phyloP scores from a whole-genome alignment of 2,113 vertebrate genomes.

The Mirounga angustirostris region DNA sequence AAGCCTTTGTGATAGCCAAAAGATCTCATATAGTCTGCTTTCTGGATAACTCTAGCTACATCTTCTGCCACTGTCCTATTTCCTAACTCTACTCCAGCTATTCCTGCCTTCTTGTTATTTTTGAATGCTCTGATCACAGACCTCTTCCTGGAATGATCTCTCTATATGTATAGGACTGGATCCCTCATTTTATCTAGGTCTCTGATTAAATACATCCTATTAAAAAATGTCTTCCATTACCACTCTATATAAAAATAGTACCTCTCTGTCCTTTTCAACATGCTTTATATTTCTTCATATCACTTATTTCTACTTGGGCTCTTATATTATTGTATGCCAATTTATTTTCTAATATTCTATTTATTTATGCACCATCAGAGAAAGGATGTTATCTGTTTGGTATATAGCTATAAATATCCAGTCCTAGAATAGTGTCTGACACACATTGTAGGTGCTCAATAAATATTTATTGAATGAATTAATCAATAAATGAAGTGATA shows the following conservation, averaged over 20 bases:
- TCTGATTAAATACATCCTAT: not conserved
- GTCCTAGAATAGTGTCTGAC: not conserved
- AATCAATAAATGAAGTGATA: not conserved
- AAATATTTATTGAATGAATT: conserved; percentile 12
- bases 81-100: not conserved
- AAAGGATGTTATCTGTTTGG: not conserved
- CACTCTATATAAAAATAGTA: not conserved
- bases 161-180: not conserved
- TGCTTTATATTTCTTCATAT: not conserved
- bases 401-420: not conserved
- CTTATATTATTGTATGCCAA: not conserved
- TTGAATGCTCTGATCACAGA: not conserved
- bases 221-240: not conserved
- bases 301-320: not conserved
- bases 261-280: not conserved
- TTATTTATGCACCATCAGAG: not conserved
- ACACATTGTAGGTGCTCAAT: not conserved
- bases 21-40: not conserved
- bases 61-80: not conserved
- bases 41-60: not conserved
- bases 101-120: not conserved
- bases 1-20: not conserved
- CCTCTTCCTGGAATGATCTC: not conserved
- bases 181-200: not conserved
- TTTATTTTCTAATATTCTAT: not conserved